Evolutionary conservation across 64 coral and sea anemone species (phyloP), one percentile per base, ranked within the genome.

Genomic region (Porites lutea): DNA sequence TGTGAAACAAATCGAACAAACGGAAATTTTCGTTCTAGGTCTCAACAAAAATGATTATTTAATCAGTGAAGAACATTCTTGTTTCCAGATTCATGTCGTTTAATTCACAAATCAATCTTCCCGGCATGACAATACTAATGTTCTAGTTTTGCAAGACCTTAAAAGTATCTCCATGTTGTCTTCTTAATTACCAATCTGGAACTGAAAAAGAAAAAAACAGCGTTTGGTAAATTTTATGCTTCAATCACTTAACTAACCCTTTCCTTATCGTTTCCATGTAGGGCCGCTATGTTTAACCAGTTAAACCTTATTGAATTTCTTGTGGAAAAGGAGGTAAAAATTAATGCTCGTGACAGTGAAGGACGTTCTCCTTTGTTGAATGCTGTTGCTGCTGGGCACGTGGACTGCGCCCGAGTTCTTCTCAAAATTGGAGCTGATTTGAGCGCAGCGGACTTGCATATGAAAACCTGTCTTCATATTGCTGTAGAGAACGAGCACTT

Each of bases 391-490:
- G 85, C 53, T 6, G 79, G 79, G 14, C 90, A 80, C 77, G 71
- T 82, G 11, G 89, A 93, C 14, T 49, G 72, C 0, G 84, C 86
- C 22, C 53, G 22, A 19, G 27, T 96, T 55, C 69, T 96, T 19
- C 46, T 92, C 6, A 71, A 89, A 23, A 72, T 23, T 57, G 95
- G 95, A 72, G 79, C 95, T 37, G 78, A 96, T 47, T 67, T 77
- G 2, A 6, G 46, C 1, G 90, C 95, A 19, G 75, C 57, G 18
- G 90, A 96, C 13, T 23, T 74, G 9, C 78, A 86, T 12, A 93
- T 93, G 95, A 96, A 96, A 79, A 96, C 83, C 79, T 96, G 95
- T 66, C 52, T 96, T 59, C 95, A 96, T 77, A 46, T 96, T 43
- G 95, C 90, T 0, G 91, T 96, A 50, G 91, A 96, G 74, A 86